Evolutionary conservation across 2,797 vertebrate genomes (phyloP).

Genomic region (Muscicapa striata): DNA sequence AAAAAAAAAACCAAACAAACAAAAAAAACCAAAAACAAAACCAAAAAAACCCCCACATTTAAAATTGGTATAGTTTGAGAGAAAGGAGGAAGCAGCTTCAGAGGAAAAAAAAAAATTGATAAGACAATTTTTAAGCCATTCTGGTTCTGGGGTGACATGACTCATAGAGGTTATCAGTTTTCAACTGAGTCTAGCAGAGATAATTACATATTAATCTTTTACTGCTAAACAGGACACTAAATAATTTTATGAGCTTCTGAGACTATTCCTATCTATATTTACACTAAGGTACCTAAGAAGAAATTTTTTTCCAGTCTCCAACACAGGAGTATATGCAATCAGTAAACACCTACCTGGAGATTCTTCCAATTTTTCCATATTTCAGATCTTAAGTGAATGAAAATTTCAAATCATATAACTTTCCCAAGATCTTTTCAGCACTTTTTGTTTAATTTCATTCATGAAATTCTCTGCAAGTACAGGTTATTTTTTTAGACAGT

Average conservation of each 20-base stretch:
- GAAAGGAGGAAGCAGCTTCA: not conserved
- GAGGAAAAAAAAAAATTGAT: not conserved
- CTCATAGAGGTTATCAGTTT: not conserved
- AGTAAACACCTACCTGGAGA: not conserved
- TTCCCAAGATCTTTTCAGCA: not conserved
- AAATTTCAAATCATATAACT: not conserved
- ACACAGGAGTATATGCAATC: not conserved
- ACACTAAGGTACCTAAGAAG: not conserved
- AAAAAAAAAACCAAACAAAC: no score
- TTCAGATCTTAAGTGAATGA: not conserved
- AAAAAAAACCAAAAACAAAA: no score
- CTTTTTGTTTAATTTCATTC: not conserved
- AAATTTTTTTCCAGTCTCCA: not conserved
- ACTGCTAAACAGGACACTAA: not conserved
- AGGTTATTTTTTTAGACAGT: not conserved
- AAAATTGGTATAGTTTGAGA: not conserved
- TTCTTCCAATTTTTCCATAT: not conserved
- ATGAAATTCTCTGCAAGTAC: not conserved
- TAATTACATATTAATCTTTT: not conserved
- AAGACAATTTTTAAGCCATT: not conserved
- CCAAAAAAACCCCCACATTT: not conserved
- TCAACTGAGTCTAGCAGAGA: not conserved
- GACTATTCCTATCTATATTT: not conserved
- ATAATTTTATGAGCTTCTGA: not conserved
- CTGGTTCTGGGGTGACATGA: not conserved